Evolutionary conservation across 2,888 invertebrate species (phyloP).

Genomic region (Eucera pruinosa): DNA sequence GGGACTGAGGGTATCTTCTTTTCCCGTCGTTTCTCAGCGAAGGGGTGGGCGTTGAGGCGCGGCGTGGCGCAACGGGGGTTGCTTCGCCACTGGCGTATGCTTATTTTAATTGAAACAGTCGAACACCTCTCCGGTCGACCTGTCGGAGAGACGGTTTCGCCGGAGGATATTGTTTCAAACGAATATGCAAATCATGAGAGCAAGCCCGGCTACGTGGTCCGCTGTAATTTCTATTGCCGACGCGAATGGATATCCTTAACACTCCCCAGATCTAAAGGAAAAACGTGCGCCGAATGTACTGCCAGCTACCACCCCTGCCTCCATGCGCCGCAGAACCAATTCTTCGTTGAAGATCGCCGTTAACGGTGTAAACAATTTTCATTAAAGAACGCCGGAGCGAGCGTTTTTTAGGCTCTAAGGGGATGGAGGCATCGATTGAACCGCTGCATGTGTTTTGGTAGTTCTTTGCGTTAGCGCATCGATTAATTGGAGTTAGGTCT

Average conservation of each 20-base stretch:
- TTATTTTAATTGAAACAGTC: conserved; percentile 83
- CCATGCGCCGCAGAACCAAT: conserved; percentile 40
- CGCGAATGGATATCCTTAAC: conserved; percentile 79
- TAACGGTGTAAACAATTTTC: conserved; percentile 70
- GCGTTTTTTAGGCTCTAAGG: not conserved
- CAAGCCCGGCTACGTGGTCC: conserved; percentile 71
- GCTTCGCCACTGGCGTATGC: conserved; percentile 76
- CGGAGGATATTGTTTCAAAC: conserved; percentile 83
- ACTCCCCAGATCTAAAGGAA: conserved; percentile 76
- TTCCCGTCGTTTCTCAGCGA: conserved; percentile 60
- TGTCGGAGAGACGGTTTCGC: conserved; percentile 65
- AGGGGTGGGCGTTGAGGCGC: conserved; percentile 55
- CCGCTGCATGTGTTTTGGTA: not conserved
- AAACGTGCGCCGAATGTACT: conserved; percentile 79
- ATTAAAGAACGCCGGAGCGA: conserved; percentile 40
- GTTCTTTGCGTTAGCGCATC: not conserved
- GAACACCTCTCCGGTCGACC: conserved; percentile 57
- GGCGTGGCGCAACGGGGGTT: conserved; percentile 54
- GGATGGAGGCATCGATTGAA: not conserved
- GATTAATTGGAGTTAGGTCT: not conserved
- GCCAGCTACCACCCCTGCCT: conserved; percentile 10
- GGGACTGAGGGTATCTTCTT: conserved; percentile 73
- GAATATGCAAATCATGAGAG: conserved; percentile 84
- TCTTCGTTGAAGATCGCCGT: conserved; percentile 60
- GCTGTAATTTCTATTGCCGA: conserved; percentile 80